These are phyloP conservation scores for Nibea albiflora DNA, from an alignment of 2,113 vertebrate species.

Conservation along the genomic window DNA sequence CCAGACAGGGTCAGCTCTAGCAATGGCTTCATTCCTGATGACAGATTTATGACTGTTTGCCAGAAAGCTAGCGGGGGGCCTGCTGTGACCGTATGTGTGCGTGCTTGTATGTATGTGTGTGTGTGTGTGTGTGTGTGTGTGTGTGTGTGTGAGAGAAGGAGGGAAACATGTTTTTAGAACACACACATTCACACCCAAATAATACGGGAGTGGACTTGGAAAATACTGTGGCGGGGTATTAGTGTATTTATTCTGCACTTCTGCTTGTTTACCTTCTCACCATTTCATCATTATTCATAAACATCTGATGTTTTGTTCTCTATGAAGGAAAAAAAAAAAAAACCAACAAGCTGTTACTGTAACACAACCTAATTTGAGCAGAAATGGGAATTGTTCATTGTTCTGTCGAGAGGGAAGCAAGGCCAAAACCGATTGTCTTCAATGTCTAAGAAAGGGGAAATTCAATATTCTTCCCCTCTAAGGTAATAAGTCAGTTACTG, in stretches of 20 bases:
- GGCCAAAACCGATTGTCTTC: slow-evolving; percentile 58
- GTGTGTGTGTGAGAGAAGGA: slow-evolving; percentile 54
- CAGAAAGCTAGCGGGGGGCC: slow-evolving; percentile 81
- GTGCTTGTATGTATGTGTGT: slow-evolving; percentile 33
- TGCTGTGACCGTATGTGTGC: slow-evolving; percentile 56
- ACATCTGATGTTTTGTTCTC: slow-evolving; percentile 67
- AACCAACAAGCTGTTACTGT: slow-evolving; percentile 11
- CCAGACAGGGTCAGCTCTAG: slow-evolving; percentile 81
- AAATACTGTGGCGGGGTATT: slow-evolving; percentile 64
- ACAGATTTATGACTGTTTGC: slow-evolving; percentile 86
- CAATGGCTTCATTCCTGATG: slow-evolving; percentile 83
- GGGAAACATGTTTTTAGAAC: slow-evolving; percentile 79
- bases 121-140: slow-evolving; percentile 32
- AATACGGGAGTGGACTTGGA: slow-evolving; percentile 77
- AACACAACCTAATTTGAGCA: slow-evolving; percentile 24
- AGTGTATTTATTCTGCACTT: slow-evolving; percentile 68
- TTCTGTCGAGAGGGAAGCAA: slow-evolving; percentile 65
- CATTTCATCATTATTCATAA: slow-evolving; percentile 58
- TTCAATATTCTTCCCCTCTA: slow-evolving; percentile 67
- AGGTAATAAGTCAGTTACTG: slow-evolving; percentile 45
- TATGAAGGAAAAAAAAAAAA: slow-evolving; percentile 21
- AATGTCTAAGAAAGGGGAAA: slow-evolving; percentile 74
- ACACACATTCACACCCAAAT: slow-evolving; percentile 76
- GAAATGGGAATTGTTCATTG: slow-evolving; percentile 61
- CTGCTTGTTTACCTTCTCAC: slow-evolving; percentile 75